Evolutionary conservation across 1,140 invertebrate species (phyloP).

Genomic region (Ganaspis sp.): DNA sequence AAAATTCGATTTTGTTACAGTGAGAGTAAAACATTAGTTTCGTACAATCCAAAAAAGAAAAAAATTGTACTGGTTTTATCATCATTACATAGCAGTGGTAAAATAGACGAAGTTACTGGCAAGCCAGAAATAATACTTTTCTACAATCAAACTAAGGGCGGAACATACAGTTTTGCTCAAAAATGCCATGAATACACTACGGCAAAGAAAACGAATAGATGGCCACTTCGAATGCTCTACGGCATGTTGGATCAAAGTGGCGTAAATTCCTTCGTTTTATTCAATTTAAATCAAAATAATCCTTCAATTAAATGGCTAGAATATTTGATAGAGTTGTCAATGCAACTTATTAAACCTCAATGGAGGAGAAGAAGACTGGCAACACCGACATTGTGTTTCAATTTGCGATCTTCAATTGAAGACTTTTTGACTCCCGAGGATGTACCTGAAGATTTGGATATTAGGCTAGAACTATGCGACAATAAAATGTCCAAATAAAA

Average conservation of each 20-base stretch:
- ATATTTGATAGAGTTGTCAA: constrained; percentile 1
- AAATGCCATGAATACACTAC: constrained; percentile 58
- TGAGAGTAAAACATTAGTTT: constrained; percentile 51
- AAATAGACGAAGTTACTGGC: constrained; percentile 29
- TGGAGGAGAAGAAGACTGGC: not conserved
- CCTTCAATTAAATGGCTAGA: not conserved
- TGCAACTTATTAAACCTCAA: constrained; percentile 21
- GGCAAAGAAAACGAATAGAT: constrained; percentile 57
- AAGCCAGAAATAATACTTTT: constrained; percentile 58
- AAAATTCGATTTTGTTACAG: constrained; percentile 55
- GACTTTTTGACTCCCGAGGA: not conserved
- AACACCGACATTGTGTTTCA: not conserved
- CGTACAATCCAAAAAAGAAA: constrained; percentile 36
- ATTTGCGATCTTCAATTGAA: not conserved
- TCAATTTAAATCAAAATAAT: constrained; percentile 17
- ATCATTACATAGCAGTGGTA: not conserved
- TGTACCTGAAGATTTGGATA: constrained; percentile 16
- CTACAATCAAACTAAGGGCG: constrained; percentile 66
- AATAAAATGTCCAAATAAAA: constrained; percentile 23
- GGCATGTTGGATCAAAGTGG: constrained; percentile 41
- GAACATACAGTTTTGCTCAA: constrained; percentile 63
- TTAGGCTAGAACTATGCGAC: not conserved
- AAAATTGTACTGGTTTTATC: constrained; percentile 39
- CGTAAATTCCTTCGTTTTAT: constrained; percentile 39
- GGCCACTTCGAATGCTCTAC: constrained; percentile 62